Evolutionary conservation across 2,888 invertebrate species (phyloP).

Genomic region (Heliconius ismenius): DNA sequence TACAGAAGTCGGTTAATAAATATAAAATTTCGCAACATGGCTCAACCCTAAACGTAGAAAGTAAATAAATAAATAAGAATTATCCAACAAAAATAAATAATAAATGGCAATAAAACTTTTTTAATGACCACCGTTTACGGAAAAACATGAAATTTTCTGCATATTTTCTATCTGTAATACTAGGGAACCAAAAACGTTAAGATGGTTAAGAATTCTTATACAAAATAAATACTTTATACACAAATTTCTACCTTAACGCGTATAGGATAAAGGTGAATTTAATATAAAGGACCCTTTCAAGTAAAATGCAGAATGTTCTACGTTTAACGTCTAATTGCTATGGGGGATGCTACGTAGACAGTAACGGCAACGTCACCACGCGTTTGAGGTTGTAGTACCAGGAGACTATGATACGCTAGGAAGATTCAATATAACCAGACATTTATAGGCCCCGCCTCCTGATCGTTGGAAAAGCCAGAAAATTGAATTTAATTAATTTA

Average conservation of each 20-base stretch:
- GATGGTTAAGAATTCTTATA: conserved; percentile 26
- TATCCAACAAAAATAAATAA: not conserved
- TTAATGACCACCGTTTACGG: conserved; percentile 44
- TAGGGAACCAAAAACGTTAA: conserved; percentile 55
- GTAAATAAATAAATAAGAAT: not conserved
- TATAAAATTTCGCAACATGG: not conserved
- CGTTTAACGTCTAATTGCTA: not conserved
- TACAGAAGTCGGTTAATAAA: too few relatives aligned
- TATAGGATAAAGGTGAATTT: not conserved
- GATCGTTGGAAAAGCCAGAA: not conserved
- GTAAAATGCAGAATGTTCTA: not conserved
- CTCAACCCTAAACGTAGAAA: not conserved
- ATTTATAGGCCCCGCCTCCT: not conserved
- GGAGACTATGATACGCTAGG: conserved; percentile 49
- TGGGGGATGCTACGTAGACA: conserved; percentile 8
- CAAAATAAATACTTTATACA: conserved; percentile 5
- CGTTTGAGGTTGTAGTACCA: conserved; percentile 57
- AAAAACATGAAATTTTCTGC: conserved; percentile 77
- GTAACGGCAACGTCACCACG: conserved; percentile 49
- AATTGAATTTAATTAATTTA: too few relatives aligned
- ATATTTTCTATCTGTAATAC: conserved; percentile 66
- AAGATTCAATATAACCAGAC: conserved; percentile 6
- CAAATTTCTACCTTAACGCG: conserved; percentile 7
- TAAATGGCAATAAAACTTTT: conserved; percentile 20
- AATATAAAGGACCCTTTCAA: not conserved